These are phyloP conservation scores for Ailuropoda melanoleuca DNA, from an alignment of 2,113 vertebrate species.

Conservation along the genomic window DNA sequence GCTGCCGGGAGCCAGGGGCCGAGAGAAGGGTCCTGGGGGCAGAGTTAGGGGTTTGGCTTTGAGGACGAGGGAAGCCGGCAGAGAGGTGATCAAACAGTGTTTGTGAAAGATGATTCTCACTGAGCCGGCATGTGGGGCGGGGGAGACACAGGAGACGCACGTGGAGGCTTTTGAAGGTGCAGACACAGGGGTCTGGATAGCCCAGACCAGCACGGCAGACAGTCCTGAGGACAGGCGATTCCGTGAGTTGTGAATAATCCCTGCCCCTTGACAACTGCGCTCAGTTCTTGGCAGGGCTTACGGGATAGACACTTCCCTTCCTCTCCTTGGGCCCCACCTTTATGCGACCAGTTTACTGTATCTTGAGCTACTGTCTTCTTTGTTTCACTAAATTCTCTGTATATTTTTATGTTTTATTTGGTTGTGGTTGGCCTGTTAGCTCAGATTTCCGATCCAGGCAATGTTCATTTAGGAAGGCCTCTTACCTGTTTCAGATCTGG, in stretches of 20 bases:
- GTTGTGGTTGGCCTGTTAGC: not conserved
- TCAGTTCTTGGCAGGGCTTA: not conserved
- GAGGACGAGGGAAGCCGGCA: not conserved
- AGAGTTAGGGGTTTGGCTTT: not conserved
- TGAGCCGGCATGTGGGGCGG: not conserved
- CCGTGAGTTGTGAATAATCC: not conserved
- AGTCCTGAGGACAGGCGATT: not conserved
- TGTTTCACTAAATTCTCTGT: not conserved
- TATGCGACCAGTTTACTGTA: not conserved
- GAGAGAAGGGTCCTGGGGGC: not conserved
- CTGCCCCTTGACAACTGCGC: not conserved
- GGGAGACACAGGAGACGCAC: not conserved
- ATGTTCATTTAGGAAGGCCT: not conserved
- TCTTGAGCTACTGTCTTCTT: not conserved
- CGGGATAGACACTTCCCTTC: not conserved
- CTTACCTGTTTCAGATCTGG: not conserved
- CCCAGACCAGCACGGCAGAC: not conserved
- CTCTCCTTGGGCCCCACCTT: not conserved
- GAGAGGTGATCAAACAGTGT: not conserved
- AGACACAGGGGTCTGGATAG: not conserved
- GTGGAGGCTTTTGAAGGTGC: not conserved
- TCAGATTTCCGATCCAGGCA: not conserved
- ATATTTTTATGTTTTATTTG: not conserved
- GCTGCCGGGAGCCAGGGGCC: not conserved
- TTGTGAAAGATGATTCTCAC: slow-evolving; percentile 42